These are phyloP conservation scores for Boloria selene DNA, from an alignment of 2,888 invertebrate species.

Conservation along the genomic window DNA sequence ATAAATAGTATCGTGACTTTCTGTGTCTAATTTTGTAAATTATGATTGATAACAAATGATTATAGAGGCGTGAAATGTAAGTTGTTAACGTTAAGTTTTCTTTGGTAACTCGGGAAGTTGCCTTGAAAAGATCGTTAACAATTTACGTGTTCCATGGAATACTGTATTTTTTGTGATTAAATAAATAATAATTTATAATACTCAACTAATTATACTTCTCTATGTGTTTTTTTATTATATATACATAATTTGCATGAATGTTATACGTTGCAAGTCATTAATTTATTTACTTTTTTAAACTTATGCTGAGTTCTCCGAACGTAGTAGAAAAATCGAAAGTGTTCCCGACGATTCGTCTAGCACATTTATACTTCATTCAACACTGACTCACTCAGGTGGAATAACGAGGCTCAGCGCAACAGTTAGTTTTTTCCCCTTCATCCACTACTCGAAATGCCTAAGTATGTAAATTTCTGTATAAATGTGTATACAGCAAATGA, in stretches of 20 bases:
- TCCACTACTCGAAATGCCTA: constrained; percentile 28
- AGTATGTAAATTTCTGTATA: constrained; percentile 24
- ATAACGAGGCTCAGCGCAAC: constrained; percentile 39
- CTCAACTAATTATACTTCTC: neutral
- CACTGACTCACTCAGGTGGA: constrained; percentile 39
- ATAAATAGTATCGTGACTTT: neutral
- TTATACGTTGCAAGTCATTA: neutral
- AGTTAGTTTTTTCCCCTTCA: constrained; percentile 36
- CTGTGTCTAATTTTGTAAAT: constrained; percentile 21
- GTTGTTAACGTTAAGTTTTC: constrained; percentile 9
- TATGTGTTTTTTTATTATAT: neutral
- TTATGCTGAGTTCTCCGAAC: constrained; percentile 19
- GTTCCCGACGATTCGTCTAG: constrained; percentile 41
- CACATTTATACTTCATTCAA: constrained; percentile 42
- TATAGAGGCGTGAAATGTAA: constrained; percentile 7
- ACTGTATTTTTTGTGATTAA: neutral
- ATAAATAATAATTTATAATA: neutral
- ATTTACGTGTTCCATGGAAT: neutral
- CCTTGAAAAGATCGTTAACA: neutral
- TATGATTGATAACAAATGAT: constrained; percentile 8
- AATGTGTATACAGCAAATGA: constrained; percentile 13
- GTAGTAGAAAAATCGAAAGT: constrained; percentile 39
- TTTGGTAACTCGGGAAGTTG: constrained; percentile 10
- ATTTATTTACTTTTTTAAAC: neutral
- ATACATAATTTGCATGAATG: neutral